Evolutionary conservation across 2,888 invertebrate genomes (phyloP), one percentile per base, ranked within the genome.

Genomic region (Pseudococcus viburni): DNA sequence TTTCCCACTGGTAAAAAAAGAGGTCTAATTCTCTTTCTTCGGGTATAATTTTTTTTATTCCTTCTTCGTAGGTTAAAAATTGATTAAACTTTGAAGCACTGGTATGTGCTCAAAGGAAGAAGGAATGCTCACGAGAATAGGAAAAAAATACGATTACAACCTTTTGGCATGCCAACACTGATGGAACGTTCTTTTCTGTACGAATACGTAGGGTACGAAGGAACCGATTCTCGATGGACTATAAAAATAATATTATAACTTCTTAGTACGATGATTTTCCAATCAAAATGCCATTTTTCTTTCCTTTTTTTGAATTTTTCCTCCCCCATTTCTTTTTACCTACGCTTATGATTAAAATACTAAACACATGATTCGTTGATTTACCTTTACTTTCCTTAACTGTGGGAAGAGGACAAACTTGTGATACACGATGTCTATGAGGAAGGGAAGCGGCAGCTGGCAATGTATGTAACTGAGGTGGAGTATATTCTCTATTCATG

Each of bases 401-500:
- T 88, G 96, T 96, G 83, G 96, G 94, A 90, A 93, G 91, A 42
- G 90, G 89, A 77, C 90, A 90, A 84, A 89, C 89, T 85, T 90
- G 90, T 46, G 90, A 90, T 86, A 90, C 90, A 89, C 89, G 89
- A 89, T 89, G 89, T 68, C 90, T 89, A 85, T 89, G 68, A 22
- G 89, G 17, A 59, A 89, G 89, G 90, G 91, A 89, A 48, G 90
- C 89, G 84, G 90, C 89, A 39, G 89, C 51, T 73, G 90, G 94
- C 91, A 95, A 93, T 85, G 94, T 94, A 39, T 59, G 85, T 46
- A 88, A 51, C 51, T 85, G 85, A 89, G 96, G 94, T 88, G 96
- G 96, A 91, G 96, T 93, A 92, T 95, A 95, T 91, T 95, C 95
- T 91, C 93, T 92, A 91, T 95, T 95, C 96, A 97, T 97, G 91